These are phyloP conservation scores for Agelas oroides DNA, from an alignment of 37 sponge, comb jelly and placozoan genomes.

Conservation along the genomic window DNA sequence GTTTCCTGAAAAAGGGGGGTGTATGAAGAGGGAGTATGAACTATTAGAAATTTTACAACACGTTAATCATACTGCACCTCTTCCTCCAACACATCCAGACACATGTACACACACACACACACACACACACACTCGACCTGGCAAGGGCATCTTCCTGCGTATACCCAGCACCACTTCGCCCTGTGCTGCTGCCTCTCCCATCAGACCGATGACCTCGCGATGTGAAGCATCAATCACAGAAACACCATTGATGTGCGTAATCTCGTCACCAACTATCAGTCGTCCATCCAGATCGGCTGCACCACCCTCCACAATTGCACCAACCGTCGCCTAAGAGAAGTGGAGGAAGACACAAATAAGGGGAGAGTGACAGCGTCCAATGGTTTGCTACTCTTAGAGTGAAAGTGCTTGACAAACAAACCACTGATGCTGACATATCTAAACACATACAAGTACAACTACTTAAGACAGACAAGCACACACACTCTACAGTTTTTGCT, in stretches of 20 bases:
- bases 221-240: constrained; percentile 73
- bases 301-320: constrained; percentile 71
- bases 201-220: constrained; percentile 82
- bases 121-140: too few relatives aligned
- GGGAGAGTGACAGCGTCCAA: not conserved
- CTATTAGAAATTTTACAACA: too few relatives aligned
- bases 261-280: constrained; percentile 83
- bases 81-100: too few relatives aligned
- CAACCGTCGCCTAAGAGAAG: constrained; percentile 57
- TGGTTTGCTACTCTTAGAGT: not conserved
- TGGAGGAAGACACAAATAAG: not conserved
- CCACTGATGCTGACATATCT: not conserved
- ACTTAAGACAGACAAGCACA: not conserved
- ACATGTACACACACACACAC: too few relatives aligned
- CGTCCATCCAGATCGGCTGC: constrained; percentile 82
- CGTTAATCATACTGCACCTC: too few relatives aligned
- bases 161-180: constrained; percentile 44
- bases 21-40: too few relatives aligned
- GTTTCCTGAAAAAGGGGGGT: too few relatives aligned
- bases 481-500: not conserved
- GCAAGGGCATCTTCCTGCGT: constrained; percentile 38
- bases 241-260: constrained; percentile 86
- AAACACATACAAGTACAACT: not conserved
- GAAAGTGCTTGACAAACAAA: too few relatives aligned
- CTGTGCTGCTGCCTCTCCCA: constrained; percentile 53